phyloP scores from a whole-genome alignment of 2,888 invertebrate species.

The Cryptus armator region DNA sequence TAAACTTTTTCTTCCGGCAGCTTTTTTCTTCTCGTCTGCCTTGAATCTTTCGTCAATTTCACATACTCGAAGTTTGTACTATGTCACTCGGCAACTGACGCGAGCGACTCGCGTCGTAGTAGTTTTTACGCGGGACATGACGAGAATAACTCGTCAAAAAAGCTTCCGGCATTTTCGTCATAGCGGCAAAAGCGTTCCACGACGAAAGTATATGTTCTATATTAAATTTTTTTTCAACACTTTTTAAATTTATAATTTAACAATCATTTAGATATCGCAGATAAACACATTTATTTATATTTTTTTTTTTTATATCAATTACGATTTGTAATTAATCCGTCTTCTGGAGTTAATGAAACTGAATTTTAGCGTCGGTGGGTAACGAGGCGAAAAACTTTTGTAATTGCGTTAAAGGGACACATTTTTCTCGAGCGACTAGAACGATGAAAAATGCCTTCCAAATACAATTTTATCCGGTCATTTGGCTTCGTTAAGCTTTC shows the following conservation, averaged over 20 bases:
- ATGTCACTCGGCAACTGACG: slow-evolving; percentile 44
- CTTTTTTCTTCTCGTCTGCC: neutral
- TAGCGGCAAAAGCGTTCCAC: neutral
- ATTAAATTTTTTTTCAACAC: neutral
- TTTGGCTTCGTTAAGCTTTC: neutral
- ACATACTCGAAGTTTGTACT: slow-evolving; percentile 32
- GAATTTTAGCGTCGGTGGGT: neutral
- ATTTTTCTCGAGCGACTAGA: neutral
- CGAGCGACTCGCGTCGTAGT: slow-evolving; percentile 6
- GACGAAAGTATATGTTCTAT: neutral
- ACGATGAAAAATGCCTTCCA: neutral
- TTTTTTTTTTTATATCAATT: slow-evolving; percentile 12
- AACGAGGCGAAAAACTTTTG: neutral
- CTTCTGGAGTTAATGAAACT: neutral
- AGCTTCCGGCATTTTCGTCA: slow-evolving; percentile 48
- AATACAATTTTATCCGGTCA: neutral
- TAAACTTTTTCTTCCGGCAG: neutral
- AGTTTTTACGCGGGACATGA: slow-evolving; percentile 24
- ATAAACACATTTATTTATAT: neutral
- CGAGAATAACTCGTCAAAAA: slow-evolving; percentile 42
- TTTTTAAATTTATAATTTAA: neutral
- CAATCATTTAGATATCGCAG: neutral
- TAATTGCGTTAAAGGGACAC: neutral
- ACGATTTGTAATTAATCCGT: neutral
- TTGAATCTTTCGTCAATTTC: slow-evolving; percentile 18